Base-by-base conservation (phyloP, 1,140 invertebrate genomes). In the Hormaphis cornu region DNA sequence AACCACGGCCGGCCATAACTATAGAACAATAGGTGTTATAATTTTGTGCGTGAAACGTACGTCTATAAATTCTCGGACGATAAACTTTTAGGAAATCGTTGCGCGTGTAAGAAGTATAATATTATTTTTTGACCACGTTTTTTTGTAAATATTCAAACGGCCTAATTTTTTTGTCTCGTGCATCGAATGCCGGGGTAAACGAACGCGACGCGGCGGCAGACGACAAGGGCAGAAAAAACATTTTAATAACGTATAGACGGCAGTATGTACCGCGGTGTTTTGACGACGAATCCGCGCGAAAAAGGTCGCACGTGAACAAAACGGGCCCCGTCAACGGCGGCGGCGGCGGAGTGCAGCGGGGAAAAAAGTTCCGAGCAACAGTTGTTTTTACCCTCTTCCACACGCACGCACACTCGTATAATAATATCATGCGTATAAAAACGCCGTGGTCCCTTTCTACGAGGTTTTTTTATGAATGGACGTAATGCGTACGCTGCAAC, bases 351-450 rank as follows among this genome's bases (percentile, higher is more conserved):
- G 46, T 48, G 61, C 50, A 33, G 6, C 5, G 8, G 28, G 61
- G 44, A 66, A 66, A 66, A 66, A 66, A 48, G 42, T 66, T 66
- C 28, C 18, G 61, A 66, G 61, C 61, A 66, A 66, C 61, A 66
- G 61, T 66, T 66, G 61, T 66, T 66, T 66, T 66, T 66, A 46
- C 61, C 61, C 61, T 66, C 50, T 66, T 66, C 61, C 61, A 44
- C 61, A n/a, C 26, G 30, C 50, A 50, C 22, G 50, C 26, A 30
- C n/a, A 50, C 33, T 50, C 42, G 61, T 66, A 48, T 50, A n/a
- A n/a, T n/a, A n/a, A n/a, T n/a, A n/a, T n/a, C n/a, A n/a, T n/a
- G n/a, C n/a, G 61, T 66, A 66, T 66, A 66, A 66, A 66, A 66
- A 66, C 61, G 61, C 26, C 44, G 28, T 30, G 18, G 44, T 48